Conservation (phyloP, 1,140 invertebrate species). For the Leptinotarsa texana region DNA sequence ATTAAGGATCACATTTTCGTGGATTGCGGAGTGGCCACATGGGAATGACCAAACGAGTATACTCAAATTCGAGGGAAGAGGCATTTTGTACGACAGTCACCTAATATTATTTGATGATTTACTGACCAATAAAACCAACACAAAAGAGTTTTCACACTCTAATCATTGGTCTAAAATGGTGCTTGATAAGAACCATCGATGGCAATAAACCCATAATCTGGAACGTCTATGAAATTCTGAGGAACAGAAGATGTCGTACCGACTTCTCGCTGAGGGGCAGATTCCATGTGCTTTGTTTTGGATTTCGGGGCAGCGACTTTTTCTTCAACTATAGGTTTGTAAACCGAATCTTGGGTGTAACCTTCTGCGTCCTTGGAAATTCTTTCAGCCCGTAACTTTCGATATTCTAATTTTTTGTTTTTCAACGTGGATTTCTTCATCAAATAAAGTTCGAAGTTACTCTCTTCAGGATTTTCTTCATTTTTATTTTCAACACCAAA, state of each 20-base stretch:
- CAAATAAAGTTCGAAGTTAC: not conserved
- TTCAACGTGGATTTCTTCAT: not conserved
- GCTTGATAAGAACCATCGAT: not conserved
- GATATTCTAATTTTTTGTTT: not conserved
- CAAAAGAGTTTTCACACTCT: not conserved
- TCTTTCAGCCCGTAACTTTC: not conserved
- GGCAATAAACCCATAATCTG: not conserved
- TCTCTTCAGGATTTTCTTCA: not conserved
- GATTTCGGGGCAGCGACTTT: not conserved
- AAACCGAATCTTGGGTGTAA: not conserved
- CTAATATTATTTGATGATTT: too few species aligned
- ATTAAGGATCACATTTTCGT: too few species aligned
- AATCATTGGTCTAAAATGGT: not conserved
- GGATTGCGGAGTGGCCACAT: too few species aligned
- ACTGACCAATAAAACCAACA: too few species aligned
- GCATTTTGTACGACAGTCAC: too few species aligned
- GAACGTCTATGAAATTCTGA: not conserved
- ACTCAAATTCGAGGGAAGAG: too few species aligned
- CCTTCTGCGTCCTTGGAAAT: not conserved
- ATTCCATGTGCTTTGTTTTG: not conserved
- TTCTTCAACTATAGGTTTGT: not conserved
- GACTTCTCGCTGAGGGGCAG: not conserved
- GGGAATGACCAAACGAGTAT: too few species aligned
- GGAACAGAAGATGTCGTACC: not conserved
- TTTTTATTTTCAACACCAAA: not conserved